Evolutionary conservation across 2,888 invertebrate species (phyloP).

Genomic region (Athalia circularis): DNA sequence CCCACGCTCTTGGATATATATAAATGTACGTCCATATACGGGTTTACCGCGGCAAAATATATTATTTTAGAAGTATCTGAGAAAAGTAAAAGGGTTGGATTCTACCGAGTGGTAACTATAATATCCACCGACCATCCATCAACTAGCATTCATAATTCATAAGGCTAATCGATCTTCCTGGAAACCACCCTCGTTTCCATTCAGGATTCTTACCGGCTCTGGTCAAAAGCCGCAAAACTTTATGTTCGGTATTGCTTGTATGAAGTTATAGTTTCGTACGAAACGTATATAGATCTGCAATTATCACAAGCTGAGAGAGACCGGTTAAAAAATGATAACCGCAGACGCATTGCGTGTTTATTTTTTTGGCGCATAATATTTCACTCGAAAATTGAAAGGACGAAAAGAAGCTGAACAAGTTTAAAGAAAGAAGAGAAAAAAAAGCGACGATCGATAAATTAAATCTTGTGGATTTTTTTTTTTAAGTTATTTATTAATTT

Average conservation of each 20-base stretch:
- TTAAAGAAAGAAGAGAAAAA: too few species aligned
- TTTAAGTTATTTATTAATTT: too few species aligned
- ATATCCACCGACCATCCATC: slow-evolving; percentile 36
- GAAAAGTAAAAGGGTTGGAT: slow-evolving; percentile 28
- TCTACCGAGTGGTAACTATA: slow-evolving; percentile 11
- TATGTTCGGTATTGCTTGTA: too few species aligned
- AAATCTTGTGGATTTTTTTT: slow-evolving; percentile 23
- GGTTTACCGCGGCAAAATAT: background rate
- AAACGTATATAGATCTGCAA: too few species aligned
- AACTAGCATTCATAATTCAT: slow-evolving; percentile 46
- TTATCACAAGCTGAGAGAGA: too few species aligned
- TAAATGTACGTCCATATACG: background rate
- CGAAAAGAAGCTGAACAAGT: too few species aligned
- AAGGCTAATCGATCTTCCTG: slow-evolving; percentile 46
- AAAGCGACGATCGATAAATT: too few species aligned
- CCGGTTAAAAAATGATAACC: too few species aligned
- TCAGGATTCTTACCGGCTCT: slow-evolving; percentile 25
- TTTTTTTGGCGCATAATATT: too few species aligned
- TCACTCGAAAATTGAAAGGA: too few species aligned
- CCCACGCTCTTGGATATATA: slow-evolving; percentile 19
- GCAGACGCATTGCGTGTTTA: too few species aligned
- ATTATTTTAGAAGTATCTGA: background rate
- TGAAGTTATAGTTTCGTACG: background rate
- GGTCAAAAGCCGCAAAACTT: background rate
- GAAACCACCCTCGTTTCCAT: slow-evolving; percentile 31